Evolutionary conservation across 2,888 invertebrate species (phyloP), one percentile per base, ranked within the genome.

Genomic region (Acutogordius australiensis): DNA sequence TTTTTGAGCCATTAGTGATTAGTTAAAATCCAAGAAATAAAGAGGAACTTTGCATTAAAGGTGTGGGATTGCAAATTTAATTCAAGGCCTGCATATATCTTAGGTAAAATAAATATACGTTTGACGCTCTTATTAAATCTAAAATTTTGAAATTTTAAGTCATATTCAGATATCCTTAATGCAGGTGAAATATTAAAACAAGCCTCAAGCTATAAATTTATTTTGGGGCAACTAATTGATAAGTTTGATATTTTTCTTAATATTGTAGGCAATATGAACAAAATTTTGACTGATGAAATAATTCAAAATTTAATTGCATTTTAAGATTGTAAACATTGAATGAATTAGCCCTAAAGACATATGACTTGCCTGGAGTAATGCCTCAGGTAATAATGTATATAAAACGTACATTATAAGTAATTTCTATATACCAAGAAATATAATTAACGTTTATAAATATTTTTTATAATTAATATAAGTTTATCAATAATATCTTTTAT

Each of bases 181-280:
- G 51, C 23, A 8, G 23, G 4, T n/a, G 51, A 51, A n/a, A 4
- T 51, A 8, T 23, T 51, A 23, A 51, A 51, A 51, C 51, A 51
- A 23, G 51, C 8, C 23, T n/a, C 8, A n/a, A 4, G 18, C 23
- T 51, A n/a, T 4, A 51, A 21, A 21, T 51, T 51, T 51, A 51
- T 51, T 51, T 51, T 51, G 26, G 51, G 51, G 23, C 51, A 51
- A 51, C 4, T 51, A n/a, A 51, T 51, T 21, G 23, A 23, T 23
- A 51, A 51, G 51, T 51, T 4, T 51, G 51, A 51, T n/a, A 21
- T 51, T 21, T 23, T 51, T n/a, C 8, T 23, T 8, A 23, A 4
- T n/a, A n/a, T n/a, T 51, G 51, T 51, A 51, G 51, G 51, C 13
- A 51, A 4, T 51, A 51, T 51, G 51, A 51, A 51, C 37, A 51